Conservation (phyloP, 1,140 invertebrate species). For the Drosophila suzukii region DNA sequence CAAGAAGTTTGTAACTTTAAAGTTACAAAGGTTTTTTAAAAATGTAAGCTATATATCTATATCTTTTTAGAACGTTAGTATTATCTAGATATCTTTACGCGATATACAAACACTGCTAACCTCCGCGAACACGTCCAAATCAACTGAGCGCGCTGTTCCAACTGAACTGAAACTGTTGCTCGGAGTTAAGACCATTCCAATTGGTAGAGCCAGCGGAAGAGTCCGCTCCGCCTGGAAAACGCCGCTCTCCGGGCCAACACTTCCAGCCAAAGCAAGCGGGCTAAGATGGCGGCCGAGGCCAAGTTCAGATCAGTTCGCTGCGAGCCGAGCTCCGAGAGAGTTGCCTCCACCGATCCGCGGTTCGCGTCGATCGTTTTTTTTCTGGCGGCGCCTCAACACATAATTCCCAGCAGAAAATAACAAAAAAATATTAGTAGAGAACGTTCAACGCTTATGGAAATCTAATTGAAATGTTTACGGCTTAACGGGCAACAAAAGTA, state of each 20-base stretch:
- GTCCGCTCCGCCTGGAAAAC: constrained; percentile 35
- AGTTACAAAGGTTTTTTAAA: not conserved
- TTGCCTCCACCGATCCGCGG: constrained; percentile 41
- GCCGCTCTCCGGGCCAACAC: constrained; percentile 21
- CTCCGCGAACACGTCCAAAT: constrained; percentile 68
- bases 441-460: constrained; percentile 40
- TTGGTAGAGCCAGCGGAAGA: constrained; percentile 15
- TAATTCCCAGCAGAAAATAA: constrained; percentile 36
- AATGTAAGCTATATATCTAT: not conserved
- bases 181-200: constrained; percentile 30
- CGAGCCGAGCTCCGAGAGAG: constrained; percentile 76
- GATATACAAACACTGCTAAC: not conserved
- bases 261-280: constrained; percentile 51
- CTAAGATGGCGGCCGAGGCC: constrained; percentile 84
- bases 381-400: constrained; percentile 54
- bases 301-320: constrained; percentile 81
- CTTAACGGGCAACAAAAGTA: constrained; percentile 24
- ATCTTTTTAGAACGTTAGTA: not conserved
- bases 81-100: not conserved
- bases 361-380: constrained; percentile 27
- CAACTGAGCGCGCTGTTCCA: constrained; percentile 63
- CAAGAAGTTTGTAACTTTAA: not conserved
- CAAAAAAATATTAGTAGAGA: constrained; percentile 10
- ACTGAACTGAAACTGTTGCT: constrained; percentile 69
- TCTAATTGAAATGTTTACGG: constrained; percentile 69